phyloP scores from a whole-genome alignment of 2,797 vertebrate genomes.

The Urosaurus nigricauda region DNA sequence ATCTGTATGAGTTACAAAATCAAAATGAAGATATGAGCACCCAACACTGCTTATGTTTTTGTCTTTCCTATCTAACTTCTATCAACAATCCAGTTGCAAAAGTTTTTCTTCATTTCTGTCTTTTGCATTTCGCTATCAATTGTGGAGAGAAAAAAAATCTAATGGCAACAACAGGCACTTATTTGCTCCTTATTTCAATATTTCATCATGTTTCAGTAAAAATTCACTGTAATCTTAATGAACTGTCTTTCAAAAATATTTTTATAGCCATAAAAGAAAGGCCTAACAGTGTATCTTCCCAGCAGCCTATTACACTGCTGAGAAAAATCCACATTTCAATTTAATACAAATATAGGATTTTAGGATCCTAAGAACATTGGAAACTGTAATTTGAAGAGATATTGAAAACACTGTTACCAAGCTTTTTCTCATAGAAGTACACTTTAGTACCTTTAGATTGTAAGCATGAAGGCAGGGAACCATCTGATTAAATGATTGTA shows the following conservation, averaged over 20 bases:
- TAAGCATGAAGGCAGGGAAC: no score
- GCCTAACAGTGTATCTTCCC: background rate
- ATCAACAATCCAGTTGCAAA: background rate
- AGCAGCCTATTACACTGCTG: background rate
- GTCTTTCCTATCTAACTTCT: background rate
- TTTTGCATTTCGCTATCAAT: background rate
- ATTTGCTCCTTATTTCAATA: background rate
- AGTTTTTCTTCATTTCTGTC: background rate
- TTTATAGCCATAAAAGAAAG: background rate
- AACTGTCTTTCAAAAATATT: background rate
- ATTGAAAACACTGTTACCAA: background rate
- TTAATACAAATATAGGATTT: background rate
- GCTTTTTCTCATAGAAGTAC: background rate
- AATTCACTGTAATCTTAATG: background rate
- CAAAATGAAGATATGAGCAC: background rate
- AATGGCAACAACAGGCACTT: background rate
- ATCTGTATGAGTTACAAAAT: background rate
- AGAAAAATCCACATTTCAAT: background rate
- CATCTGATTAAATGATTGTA: no score
- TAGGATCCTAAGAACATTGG: background rate
- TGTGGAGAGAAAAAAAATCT: background rate
- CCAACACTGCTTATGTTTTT: background rate
- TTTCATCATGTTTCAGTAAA: slow-evolving; percentile 1
- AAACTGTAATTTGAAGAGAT: background rate
- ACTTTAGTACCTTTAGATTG: no score